A percentile compares a stretch with the other conserved stretches of the same genome.
These are phyloP conservation scores for Anthonomus grandis DNA, from an alignment of 1,140 invertebrate genomes.

Conservation along the genomic window DNA sequence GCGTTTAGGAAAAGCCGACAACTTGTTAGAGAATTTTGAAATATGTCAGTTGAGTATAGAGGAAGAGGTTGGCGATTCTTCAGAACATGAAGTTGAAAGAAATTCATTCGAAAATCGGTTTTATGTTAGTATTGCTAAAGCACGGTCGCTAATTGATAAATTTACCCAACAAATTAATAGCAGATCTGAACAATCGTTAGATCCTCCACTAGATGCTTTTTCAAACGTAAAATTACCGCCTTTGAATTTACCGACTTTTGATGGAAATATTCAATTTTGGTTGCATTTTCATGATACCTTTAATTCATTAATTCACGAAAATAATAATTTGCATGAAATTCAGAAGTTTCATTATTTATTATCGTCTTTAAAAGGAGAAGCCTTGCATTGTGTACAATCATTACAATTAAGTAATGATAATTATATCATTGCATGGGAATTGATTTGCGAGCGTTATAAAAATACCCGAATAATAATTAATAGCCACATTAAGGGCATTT, in stretches of 20 bases:
- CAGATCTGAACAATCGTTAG: background rate
- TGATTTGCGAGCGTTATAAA: constrained; percentile 17
- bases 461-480: constrained; percentile 1
- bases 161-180: background rate
- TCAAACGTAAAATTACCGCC: background rate
- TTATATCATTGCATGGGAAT: constrained; percentile 14
- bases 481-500: background rate
- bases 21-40: background rate
- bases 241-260: background rate
- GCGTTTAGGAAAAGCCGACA: background rate
- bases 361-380: constrained; percentile 19
- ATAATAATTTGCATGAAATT: constrained; percentile 5
- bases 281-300: constrained; percentile 8
- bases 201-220: background rate
- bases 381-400: constrained; percentile 3
- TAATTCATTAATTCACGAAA: constrained; percentile 8
- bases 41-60: background rate
- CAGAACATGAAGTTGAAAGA: background rate
- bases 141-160: background rate
- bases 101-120: background rate
- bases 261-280: constrained; percentile 4
- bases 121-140: background rate
- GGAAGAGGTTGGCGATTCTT: background rate
- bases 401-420: constrained; percentile 12
- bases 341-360: constrained; percentile 23